Evolutionary conservation across 2,113 vertebrate genomes (phyloP).

Genomic region (Sinocyclocheilus anshuiensis): DNA sequence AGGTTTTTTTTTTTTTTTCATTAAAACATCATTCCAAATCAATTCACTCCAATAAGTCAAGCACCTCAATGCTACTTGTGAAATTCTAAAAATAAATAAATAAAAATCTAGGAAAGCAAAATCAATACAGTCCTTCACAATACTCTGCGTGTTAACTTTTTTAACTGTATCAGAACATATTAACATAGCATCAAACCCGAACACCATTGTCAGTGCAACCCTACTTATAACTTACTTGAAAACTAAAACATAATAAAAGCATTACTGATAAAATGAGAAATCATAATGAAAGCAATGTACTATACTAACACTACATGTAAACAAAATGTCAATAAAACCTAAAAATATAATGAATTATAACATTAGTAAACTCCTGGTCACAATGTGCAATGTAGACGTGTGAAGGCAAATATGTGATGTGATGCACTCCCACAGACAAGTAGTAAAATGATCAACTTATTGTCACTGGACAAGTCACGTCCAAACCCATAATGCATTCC

Average conservation of each 20-base stretch:
- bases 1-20: not conserved
- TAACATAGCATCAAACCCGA: not conserved
- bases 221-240: not conserved
- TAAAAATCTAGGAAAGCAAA: not conserved
- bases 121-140: not conserved
- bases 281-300: not conserved
- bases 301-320: not conserved
- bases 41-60: not conserved
- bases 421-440: constrained; percentile 17
- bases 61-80: not conserved
- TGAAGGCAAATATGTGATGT: constrained; percentile 9
- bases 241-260: not conserved
- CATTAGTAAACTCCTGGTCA: not conserved
- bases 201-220: not conserved
- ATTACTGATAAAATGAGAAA: not conserved
- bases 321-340: not conserved
- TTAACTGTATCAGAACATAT: not conserved
- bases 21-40: not conserved
- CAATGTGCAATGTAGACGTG: constrained; percentile 11
- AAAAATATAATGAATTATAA: not conserved
- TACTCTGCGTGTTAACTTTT: not conserved
- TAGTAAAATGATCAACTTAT: not conserved
- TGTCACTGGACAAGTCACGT: not conserved
- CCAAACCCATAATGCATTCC: not conserved
- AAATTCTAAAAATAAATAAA: not conserved